Evolutionary conservation across 2,888 invertebrate genomes (phyloP), one percentile per base, ranked within the genome.

Genomic region (Macrophya annulata): DNA sequence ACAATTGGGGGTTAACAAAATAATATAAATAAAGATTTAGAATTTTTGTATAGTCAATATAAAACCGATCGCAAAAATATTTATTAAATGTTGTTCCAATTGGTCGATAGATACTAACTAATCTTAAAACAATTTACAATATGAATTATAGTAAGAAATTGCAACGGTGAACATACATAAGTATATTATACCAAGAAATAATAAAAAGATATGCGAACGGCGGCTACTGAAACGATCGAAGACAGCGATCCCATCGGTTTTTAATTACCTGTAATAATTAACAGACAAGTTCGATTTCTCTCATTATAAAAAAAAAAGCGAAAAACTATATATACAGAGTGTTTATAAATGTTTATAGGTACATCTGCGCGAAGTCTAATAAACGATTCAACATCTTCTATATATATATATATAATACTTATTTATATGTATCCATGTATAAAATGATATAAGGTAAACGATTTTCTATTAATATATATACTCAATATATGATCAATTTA

Each of bases 241-340:
- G 4, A 17, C 25, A 55, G 55, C 74, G 45, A 74, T n/a, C 45
- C n/a, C 31, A 77, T 77, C 77, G 77, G 31, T 15, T 17, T 17
- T 77, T 77, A 77, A 77, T 77, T 77, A 77, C 51, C 77, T 15
- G 77, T 48, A 77, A 77, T 77, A 77, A 77, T 92, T 92, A 92
- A 91, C 91, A 91, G 92, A 91, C 92, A 92, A 91, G 89, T 92
- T 92, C 92, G 92, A 92, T 92, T 92, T 92, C 92, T 92, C 92
- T 92, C 92, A 91, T 91, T 91, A 90, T 89, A 89, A 89, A 89
- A 31, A 31, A 31, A 31, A 88, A 89, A 89, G 87, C 88, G 87
- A 68, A 25, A 71, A 51, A 51, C 74, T 77, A 43, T 31, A 43
- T 31, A 77, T 25, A 55, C 76, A 76, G 62, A 25, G 62, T 62